phyloP scores from a whole-genome alignment of 2,113 vertebrate species.

The Pyxicephalus adspersus region DNA sequence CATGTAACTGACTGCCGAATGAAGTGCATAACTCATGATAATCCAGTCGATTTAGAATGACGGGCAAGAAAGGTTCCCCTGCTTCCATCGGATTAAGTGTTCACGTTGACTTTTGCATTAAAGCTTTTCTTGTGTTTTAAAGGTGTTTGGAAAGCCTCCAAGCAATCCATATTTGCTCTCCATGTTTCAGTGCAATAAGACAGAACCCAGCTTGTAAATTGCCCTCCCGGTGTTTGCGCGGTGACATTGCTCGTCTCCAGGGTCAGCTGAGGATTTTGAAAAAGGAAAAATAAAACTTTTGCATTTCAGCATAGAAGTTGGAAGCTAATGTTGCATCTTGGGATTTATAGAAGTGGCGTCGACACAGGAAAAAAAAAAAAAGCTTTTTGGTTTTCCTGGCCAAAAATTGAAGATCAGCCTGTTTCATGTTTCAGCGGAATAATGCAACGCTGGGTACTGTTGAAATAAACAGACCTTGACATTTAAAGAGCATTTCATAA shows the following conservation, averaged over 20 bases:
- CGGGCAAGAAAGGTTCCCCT: neutral
- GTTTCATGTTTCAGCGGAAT: neutral
- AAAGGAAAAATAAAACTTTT: neutral
- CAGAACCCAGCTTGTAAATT: conserved; percentile 27
- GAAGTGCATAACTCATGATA: neutral
- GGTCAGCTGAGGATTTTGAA: conserved; percentile 33
- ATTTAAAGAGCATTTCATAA: conserved; percentile 17
- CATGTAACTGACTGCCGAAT: too few species aligned
- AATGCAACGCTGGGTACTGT: neutral
- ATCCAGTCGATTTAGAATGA: neutral
- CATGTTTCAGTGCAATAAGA: conserved; percentile 30
- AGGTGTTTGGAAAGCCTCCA: conserved; percentile 45
- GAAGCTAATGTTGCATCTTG: neutral
- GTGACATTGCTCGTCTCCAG: neutral
- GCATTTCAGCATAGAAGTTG: conserved; percentile 3
- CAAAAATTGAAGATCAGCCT: conserved; percentile 2
- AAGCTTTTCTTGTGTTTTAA: conserved; percentile 18
- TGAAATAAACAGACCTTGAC: neutral
- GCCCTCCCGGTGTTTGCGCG: neutral
- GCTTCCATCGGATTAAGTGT: conserved; percentile 31
- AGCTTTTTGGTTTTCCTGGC: conserved; percentile 25
- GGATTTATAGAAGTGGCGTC: conserved; percentile 27
- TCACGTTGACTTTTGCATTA: conserved; percentile 26
- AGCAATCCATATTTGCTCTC: conserved; percentile 32
- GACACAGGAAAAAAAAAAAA: neutral